Base-by-base conservation (phyloP, 2,888 invertebrate species). In the Microplitis manilae region DNA sequence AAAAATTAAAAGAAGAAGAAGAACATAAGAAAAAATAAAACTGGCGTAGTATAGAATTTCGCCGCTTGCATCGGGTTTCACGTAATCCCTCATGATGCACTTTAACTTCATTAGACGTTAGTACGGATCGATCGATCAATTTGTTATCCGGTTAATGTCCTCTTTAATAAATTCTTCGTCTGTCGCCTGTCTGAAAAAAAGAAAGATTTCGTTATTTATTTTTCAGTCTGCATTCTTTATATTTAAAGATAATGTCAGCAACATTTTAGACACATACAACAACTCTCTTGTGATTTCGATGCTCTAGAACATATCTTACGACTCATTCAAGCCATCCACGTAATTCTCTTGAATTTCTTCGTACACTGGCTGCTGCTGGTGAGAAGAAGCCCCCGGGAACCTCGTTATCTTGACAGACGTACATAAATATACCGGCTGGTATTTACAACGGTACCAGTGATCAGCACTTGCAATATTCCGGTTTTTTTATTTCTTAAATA, bases 21-120 rank as follows among this genome's bases (percentile, higher is more conserved):
- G 5, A 50, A 50, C 4, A 30, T 50, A 50, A 50, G 50, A 13
- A 50, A 20, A 30, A 30, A 30, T 30, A 30, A 30, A 30, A 30
- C 2, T 30, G 30, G 2, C 30, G 30, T 2, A 50, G 76, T 82
- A 84, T 85, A 83, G 73, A 79, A 77, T 84, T 83, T 81, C 83
- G 77, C 80, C 62, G 30, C 81, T 81, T 79, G 83, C 79, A 81
- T 85, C 81, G 78, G 77, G 79, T 85, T 82, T 79, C 84, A 78
- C 70, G 70, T 85, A 85, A 85, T 85, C 84, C 83, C 73, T 79
- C 79, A 77, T 79, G 81, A 83, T 80, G 72, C 75, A 71, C 78
- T 76, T 80, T 84, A 85, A 85, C 81, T 85, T 82, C 77, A 81
- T 85, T 85, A 84, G 39, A 39, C 39, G 30, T 15, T 61, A n/a